A percentile compares a stretch with the other conserved stretches of the same genome.
Conservation (phyloP, 2,888 invertebrate genomes). For the Dryococelus australis region DNA sequence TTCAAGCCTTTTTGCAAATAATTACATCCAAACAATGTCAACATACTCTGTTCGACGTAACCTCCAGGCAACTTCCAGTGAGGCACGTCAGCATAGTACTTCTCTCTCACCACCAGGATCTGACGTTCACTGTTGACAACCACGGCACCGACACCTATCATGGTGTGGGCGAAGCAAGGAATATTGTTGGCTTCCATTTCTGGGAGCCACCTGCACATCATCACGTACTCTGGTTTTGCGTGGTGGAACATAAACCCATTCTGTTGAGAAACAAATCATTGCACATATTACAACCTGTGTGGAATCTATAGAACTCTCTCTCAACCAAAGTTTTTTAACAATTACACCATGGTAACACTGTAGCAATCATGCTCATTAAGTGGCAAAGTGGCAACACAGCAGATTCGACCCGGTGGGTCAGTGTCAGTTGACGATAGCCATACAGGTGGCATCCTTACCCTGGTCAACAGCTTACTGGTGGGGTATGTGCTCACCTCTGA, state of each 20-base stretch:
- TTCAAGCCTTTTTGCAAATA: too few relatives aligned
- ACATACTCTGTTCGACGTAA: conserved; percentile 81
- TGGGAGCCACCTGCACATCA: conserved; percentile 84
- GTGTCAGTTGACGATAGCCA: too few relatives aligned
- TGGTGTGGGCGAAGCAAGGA: conserved; percentile 82
- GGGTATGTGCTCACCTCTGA: too few relatives aligned
- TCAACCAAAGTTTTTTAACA: background rate
- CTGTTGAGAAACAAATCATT: conserved; percentile 57
- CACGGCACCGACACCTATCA: conserved; percentile 84
- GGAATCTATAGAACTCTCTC: too few relatives aligned
- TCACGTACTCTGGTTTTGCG: conserved; percentile 78
- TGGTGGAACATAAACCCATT: conserved; percentile 89
- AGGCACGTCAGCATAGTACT: conserved; percentile 61
- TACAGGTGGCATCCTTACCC: too few relatives aligned
- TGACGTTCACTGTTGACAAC: conserved; percentile 80
- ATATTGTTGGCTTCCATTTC: conserved; percentile 66
- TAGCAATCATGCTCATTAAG: too few relatives aligned
- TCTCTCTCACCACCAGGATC: conserved; percentile 83
- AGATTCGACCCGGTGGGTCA: too few relatives aligned
- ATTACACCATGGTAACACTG: background rate
- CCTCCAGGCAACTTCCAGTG: conserved; percentile 95
- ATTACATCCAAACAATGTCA: too few relatives aligned
- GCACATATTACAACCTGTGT: background rate
- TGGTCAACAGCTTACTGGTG: too few relatives aligned
- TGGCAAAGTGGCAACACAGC: too few relatives aligned